Evolutionary conservation across 2,797 vertebrate genomes (phyloP).

Genomic region (Coendou prehensilis): DNA sequence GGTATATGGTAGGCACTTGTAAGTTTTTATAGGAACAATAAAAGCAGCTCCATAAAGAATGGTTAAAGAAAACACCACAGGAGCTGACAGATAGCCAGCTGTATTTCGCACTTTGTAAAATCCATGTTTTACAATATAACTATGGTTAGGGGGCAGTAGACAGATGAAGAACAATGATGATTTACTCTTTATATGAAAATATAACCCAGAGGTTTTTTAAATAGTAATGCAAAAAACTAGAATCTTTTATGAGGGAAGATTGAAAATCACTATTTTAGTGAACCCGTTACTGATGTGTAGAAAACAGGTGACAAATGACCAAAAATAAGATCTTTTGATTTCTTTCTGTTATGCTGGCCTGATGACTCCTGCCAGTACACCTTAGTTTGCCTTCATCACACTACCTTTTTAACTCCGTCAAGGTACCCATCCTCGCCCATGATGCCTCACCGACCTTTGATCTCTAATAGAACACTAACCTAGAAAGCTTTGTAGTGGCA

Average conservation of each 20-base stretch:
- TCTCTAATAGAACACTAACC: not conserved
- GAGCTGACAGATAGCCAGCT: not conserved
- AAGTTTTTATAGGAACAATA: constrained; percentile 35
- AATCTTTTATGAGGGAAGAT: not conserved
- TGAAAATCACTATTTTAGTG: not conserved
- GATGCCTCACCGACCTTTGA: not conserved
- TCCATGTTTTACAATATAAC: constrained; percentile 17
- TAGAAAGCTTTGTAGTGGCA: not conserved
- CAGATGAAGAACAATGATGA: not conserved
- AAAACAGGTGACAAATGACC: not conserved
- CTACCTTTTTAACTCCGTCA: not conserved
- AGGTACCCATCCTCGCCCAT: not conserved
- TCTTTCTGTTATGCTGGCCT: not conserved
- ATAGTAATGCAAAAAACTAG: not conserved
- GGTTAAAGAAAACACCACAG: not conserved
- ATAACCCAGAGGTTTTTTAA: not conserved
- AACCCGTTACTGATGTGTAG: not conserved
- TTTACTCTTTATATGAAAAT: constrained; percentile 29
- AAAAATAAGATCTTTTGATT: not conserved
- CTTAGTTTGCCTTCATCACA: not conserved
- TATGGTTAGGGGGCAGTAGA: not conserved
- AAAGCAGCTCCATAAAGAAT: constrained; percentile 28
- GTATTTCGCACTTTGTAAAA: not conserved
- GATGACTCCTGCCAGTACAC: not conserved
- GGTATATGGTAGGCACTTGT: not conserved